Evolutionary conservation across 2,113 vertebrate species (phyloP).

Genomic region (Limnothrissa miodon): DNA sequence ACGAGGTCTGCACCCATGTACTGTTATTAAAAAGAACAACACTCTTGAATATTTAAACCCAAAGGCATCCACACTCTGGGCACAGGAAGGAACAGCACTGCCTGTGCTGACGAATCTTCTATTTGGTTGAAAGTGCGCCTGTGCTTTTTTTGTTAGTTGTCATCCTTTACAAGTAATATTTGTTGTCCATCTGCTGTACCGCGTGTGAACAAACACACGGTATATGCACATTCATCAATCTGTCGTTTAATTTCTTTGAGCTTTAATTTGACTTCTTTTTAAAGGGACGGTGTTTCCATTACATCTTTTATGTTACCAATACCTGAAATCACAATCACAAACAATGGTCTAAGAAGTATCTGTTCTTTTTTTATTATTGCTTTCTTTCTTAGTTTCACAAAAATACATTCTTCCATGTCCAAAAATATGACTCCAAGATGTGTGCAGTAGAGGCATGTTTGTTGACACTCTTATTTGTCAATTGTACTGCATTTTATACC

Average conservation of each 20-base stretch:
- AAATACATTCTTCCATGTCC: neutral
- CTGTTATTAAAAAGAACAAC: conserved; percentile 9
- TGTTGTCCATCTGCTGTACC: neutral
- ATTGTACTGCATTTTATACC: neutral
- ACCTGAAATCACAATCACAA: neutral
- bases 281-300: neutral
- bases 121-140: conserved; percentile 33
- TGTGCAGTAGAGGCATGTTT: neutral
- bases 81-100: conserved; percentile 54
- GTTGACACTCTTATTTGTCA: neutral
- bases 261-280: neutral
- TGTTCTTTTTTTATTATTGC: neutral
- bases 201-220: neutral
- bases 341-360: neutral
- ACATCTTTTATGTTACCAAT: neutral
- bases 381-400: neutral
- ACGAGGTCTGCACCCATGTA: neutral
- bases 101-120: conserved; percentile 39
- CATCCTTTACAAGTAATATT: neutral
- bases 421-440: neutral
- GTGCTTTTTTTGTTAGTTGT: conserved; percentile 16
- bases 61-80: conserved; percentile 55
- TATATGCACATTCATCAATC: neutral
- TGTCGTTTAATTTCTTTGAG: neutral
- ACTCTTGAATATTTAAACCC: conserved; percentile 56